Conservation (phyloP, 2,113 vertebrate genomes). For the Psettodes erumei region DNA sequence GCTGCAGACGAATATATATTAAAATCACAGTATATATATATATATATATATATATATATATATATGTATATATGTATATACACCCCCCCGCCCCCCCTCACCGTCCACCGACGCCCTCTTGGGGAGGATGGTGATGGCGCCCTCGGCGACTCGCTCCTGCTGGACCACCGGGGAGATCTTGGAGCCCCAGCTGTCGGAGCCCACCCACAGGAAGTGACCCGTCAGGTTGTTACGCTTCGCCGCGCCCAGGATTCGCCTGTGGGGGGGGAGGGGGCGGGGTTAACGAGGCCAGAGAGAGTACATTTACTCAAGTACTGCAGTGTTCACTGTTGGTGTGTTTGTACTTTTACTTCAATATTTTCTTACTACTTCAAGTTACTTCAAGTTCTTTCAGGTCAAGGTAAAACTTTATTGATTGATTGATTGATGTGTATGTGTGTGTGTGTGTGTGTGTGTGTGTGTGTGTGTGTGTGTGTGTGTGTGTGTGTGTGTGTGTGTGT, state of each 20-base stretch:
- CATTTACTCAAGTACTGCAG: too few species aligned
- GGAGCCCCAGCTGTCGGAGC: conserved; percentile 97
- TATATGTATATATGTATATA: too few species aligned
- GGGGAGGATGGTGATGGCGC: conserved; percentile 95
- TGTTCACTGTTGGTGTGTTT: too few species aligned
- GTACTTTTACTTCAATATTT: too few species aligned
- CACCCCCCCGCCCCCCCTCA: conserved; percentile 79
- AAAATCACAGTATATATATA: too few species aligned
- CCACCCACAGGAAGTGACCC: conserved; percentile 98
- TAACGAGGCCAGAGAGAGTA: not conserved
- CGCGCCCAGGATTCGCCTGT: conserved; percentile 91
- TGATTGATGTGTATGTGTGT: too few species aligned
- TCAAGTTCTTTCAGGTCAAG: not conserved
- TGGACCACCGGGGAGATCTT: conserved; percentile 95
- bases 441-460: too few species aligned
- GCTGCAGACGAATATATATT: conserved; percentile 41
- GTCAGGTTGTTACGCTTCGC: conserved; percentile 93
- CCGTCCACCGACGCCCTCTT: conserved; percentile 96
- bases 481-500: conserved; percentile 16
- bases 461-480: not conserved
- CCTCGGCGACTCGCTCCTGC: conserved; percentile 80
- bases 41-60: too few species aligned
- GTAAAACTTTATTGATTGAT: too few species aligned
- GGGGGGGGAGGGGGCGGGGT: too few species aligned
- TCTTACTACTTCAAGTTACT: not conserved